A percentile compares a stretch with the other conserved stretches of the same genome.
Conservation (phyloP, 2,113 vertebrate genomes). For the Rhynchopsitta pachyrhyncha region DNA sequence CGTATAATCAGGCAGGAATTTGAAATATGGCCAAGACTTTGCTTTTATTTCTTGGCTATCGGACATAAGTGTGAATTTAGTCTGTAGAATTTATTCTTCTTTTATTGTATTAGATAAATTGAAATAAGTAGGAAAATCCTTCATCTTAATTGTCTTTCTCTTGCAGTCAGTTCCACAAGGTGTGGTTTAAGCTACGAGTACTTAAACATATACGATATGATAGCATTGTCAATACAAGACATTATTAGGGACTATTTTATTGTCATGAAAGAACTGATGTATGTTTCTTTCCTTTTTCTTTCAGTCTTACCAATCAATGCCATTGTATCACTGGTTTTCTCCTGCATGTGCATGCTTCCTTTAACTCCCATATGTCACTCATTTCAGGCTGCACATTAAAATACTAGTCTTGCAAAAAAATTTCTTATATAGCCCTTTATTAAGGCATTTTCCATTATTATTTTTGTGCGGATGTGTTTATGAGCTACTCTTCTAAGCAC, state of each 20-base stretch:
- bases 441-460: not conserved
- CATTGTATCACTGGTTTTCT: not conserved
- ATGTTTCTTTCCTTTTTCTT: not conserved
- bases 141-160: conserved; percentile 36
- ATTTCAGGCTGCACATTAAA: conserved; percentile 15
- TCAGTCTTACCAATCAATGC: not conserved
- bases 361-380: not conserved
- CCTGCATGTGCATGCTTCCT: not conserved
- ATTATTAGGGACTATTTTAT: conserved; percentile 4
- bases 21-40: conserved; percentile 65
- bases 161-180: conserved; percentile 18
- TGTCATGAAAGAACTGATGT: not conserved
- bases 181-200: not conserved
- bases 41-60: conserved; percentile 62
- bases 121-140: conserved; percentile 18
- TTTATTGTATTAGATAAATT: conserved; percentile 26
- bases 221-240: not conserved
- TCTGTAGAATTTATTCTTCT: conserved; percentile 41
- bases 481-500: not conserved
- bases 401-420: not conserved
- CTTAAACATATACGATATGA: not conserved
- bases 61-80: conserved; percentile 42
- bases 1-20: conserved; percentile 62
- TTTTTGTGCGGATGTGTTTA: not conserved
- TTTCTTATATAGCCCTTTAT: not conserved